Percentiles rank a stretch among this genome's conserved stretches.
Conservation (phyloP, 2,888 invertebrate genomes). For the Acrocyrtus sp. region DNA sequence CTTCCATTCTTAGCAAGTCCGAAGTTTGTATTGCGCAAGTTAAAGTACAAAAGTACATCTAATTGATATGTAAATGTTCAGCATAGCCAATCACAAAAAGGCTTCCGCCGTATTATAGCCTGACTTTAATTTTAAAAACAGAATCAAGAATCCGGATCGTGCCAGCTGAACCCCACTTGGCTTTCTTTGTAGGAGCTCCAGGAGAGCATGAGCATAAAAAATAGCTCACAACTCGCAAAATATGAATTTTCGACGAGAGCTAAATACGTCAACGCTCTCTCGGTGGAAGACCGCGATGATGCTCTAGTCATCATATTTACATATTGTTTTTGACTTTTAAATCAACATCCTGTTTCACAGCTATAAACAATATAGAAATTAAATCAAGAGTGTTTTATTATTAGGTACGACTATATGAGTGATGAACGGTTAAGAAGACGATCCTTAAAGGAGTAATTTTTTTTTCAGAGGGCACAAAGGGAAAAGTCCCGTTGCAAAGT, state of each 20-base stretch:
- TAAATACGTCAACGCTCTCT: background rate
- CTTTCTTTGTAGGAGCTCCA: slow-evolving; percentile 15
- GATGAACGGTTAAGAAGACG: background rate
- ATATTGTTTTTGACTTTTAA: slow-evolving; percentile 6
- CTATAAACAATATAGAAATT: background rate
- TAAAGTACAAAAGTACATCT: background rate
- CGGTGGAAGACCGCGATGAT: background rate
- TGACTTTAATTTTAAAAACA: slow-evolving; percentile 17
- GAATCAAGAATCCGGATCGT: slow-evolving; percentile 35
- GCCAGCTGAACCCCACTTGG: slow-evolving; percentile 15
- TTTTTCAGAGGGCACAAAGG: background rate
- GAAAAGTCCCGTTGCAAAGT: slow-evolving; percentile 20
- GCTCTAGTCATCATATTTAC: slow-evolving; percentile 11
- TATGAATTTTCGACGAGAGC: background rate
- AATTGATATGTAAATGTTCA: slow-evolving; percentile 6
- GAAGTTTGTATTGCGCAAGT: background rate
- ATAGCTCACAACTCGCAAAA: no score
- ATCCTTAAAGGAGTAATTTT: background rate
- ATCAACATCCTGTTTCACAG: background rate
- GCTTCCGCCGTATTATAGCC: background rate
- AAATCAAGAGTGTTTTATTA: background rate
- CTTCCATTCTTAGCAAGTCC: background rate
- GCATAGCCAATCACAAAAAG: background rate
- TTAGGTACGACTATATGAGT: background rate
- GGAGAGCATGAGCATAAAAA: no score